These are phyloP conservation scores for Plutella xylostella DNA, from an alignment of 2,888 invertebrate species.

Conservation along the genomic window DNA sequence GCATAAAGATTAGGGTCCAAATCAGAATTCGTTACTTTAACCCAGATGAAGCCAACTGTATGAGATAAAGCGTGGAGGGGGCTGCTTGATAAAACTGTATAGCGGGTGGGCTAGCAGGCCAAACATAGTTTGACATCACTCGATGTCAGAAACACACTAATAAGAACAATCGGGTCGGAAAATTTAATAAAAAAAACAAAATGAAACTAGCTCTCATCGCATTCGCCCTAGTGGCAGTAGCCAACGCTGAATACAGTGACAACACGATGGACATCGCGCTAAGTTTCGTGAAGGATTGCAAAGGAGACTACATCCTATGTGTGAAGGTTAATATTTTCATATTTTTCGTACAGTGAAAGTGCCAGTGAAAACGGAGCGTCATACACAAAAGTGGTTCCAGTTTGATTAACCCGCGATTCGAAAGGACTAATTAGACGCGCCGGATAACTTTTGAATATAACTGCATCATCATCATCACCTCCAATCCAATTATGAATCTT, in stretches of 20 bases:
- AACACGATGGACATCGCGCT: constrained; percentile 73
- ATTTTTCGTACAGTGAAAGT: constrained; percentile 48
- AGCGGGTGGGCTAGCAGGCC: constrained; percentile 36
- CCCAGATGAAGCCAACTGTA: constrained; percentile 39
- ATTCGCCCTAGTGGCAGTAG: constrained; percentile 48
- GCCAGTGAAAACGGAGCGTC: constrained; percentile 33
- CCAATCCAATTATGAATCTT: no score
- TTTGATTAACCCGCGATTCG: neutral
- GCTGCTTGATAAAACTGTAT: constrained; percentile 61
- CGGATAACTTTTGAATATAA: neutral
- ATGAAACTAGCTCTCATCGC: constrained; percentile 49
- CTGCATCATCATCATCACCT: no score
- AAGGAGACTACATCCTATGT: constrained; percentile 76
- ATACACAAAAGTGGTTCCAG: constrained; percentile 10
- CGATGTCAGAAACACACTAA: constrained; percentile 41
- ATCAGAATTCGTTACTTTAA: constrained; percentile 31
- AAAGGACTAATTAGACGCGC: no score
- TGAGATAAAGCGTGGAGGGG: constrained; percentile 44
- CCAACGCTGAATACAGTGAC: constrained; percentile 55
- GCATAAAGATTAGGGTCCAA: constrained; percentile 22
- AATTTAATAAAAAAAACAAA: constrained; percentile 26
- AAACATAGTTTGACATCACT: constrained; percentile 58
- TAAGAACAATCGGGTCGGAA: constrained; percentile 27
- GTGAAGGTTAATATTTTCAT: constrained; percentile 73
- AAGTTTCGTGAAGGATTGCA: constrained; percentile 77